Evolutionary conservation across 1,140 invertebrate genomes (phyloP), one percentile per base, ranked within the genome.

Genomic region (Leucophenga varia): DNA sequence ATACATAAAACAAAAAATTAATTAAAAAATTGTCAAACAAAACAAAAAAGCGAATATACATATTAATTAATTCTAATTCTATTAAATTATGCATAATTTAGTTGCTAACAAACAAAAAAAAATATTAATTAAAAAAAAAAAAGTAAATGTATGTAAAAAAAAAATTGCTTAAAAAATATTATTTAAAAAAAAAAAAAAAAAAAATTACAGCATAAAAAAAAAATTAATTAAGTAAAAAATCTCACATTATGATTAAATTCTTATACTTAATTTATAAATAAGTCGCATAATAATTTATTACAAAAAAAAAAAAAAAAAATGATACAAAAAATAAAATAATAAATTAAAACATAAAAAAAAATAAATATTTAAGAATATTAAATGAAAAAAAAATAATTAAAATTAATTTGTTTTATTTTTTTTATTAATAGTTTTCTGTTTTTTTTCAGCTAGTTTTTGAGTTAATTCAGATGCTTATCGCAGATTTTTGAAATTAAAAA

Each of bases 351-450:
- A 58, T 43, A 47, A 52, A 47, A 44, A 54, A 57, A 57, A 58
- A 60, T 52, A 65, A 68, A 63, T 67, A 67, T 67, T 67, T 67
- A 67, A 67, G 64, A 25, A 68, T 67, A 67, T 67, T 63, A 63
- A n/a, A n/a, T n/a, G n/a, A n/a, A n/a, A n/a, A n/a, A 67, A 65
- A 67, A 67, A 68, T 67, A 67, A 63, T 67, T 68, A 67, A 50
- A n/a, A 8, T 37, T 16, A 37, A 5, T 37, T 37, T 19, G 16
- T 18, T 37, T 37, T 4, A 17, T 63, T 65, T 22, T 36, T 40
- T 47, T 32, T 3, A 25, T 6, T 25, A 6, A 6, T 10, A 25
- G 10, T 25, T 25, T 25, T n/a, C n/a, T n/a, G n/a, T n/a, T n/a
- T n/a, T n/a, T n/a, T n/a, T n/a, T n/a, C n/a, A n/a, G n/a, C n/a